Evolutionary conservation across 2,797 vertebrate genomes (phyloP), one percentile per base, ranked within the genome.

Genomic region (Fringilla coelebs): DNA sequence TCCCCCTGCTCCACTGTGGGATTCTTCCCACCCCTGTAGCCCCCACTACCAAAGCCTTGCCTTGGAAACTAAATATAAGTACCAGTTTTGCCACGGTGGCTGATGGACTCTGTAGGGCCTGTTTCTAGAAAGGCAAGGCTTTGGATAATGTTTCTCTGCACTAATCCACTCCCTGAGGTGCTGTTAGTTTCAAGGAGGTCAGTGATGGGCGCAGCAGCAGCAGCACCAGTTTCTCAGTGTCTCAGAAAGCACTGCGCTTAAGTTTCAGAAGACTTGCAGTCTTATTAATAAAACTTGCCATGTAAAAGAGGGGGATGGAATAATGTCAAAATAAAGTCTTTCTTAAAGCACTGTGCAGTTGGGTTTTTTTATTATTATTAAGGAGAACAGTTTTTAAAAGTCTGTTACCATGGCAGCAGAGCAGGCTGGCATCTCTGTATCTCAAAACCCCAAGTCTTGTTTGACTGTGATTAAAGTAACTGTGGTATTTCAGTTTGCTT

Each of bases 321-420:
- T 90, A 89, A 88, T 95, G 96, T 95, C 94, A 96, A 94, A 96
- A 95, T 94, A 86, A 96, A 96, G 55, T 93, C 93, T 95, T 93
- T 92, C 91, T 94, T 86, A 76, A 90, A 94, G 77, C 71, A 66
- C 80, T 0, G 3, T 94, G 81, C n/a, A 67, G 85, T 38, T 28
- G 28, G 11, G 0, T 3, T 75, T 73, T 81, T 68, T 93, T 92
- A n/a, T 96, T 79, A 61, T 92, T 96, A 93, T 96, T 96, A 96
- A 94, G 63, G n/a, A 94, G 96, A 94, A 86, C 90, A 94, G 90
- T 95, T 94, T 94, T 95, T 45, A 93, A 95, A 95, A 96, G 96
- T 96, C 96, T 96, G 96, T 96, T 96, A 73, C 96, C 93, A 96
- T 96, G 93, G 95, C 79, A 96, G 94, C 96, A 91, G 78, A 93